phyloP scores from a whole-genome alignment of 2,113 vertebrate genomes.

The Plectropomus leopardus region DNA sequence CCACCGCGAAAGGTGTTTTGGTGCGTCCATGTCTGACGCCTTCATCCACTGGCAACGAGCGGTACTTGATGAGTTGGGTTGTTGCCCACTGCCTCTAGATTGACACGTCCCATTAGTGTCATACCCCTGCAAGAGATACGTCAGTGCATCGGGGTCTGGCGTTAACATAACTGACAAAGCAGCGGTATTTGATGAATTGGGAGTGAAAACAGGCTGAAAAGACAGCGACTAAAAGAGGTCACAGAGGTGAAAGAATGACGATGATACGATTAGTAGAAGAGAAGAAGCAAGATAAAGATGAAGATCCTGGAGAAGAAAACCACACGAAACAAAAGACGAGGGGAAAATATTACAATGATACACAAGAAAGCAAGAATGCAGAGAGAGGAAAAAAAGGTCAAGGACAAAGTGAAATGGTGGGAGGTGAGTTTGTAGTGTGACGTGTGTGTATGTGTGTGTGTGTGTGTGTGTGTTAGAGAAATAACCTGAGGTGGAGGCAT shows the following conservation, averaged over 20 bases:
- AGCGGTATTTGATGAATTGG: too few species aligned
- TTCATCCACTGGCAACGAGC: too few species aligned
- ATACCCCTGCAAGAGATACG: too few species aligned
- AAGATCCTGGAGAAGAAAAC: background rate
- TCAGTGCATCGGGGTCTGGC: too few species aligned
- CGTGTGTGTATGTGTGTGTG: constrained; percentile 4
- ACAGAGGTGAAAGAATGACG: background rate
- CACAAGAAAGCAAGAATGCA: background rate
- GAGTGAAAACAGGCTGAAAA: too few species aligned
- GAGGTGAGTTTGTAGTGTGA: constrained; percentile 30
- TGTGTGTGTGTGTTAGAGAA: constrained; percentile 32
- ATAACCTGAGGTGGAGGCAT: constrained; percentile 64
- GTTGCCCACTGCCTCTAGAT: too few species aligned
- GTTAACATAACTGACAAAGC: too few species aligned
- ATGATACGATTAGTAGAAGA: background rate
- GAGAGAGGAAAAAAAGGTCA: constrained; percentile 41
- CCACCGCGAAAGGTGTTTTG: too few species aligned
- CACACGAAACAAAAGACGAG: background rate
- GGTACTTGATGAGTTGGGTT: too few species aligned
- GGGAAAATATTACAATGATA: background rate
- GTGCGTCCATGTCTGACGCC: too few species aligned
- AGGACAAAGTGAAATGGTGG: constrained; percentile 12
- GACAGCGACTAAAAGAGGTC: too few species aligned
- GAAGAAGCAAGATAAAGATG: background rate
- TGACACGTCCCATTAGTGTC: too few species aligned